phyloP scores from a whole-genome alignment of 1,140 invertebrate species.

The Dendrolimus punctatus region DNA sequence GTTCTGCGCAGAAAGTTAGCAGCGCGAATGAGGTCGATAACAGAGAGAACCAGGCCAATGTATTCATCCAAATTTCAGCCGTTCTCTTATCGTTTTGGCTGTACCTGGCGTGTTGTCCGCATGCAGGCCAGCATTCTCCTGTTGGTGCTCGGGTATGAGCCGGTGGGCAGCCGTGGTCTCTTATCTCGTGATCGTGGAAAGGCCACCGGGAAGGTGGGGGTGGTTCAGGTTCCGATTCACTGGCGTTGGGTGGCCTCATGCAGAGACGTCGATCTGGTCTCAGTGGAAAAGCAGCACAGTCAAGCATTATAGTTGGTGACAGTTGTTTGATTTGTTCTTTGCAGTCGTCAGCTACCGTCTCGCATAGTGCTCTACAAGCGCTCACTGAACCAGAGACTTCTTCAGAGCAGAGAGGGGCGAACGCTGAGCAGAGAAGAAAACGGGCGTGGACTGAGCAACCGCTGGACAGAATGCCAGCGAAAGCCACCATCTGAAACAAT shows the following conservation, averaged over 20 bases:
- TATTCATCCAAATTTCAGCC: conserved; percentile 86
- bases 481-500: conserved; percentile 79
- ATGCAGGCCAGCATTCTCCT: conserved; percentile 75
- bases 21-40: conserved; percentile 89
- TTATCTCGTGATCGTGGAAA: conserved; percentile 44
- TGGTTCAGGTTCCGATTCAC: conserved; percentile 46
- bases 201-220: conserved; percentile 46
- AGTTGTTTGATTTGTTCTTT: conserved; percentile 79
- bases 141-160: conserved; percentile 50
- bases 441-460: conserved; percentile 90
- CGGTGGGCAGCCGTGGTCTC: conserved; percentile 51
- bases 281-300: conserved; percentile 77
- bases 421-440: conserved; percentile 93
- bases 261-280: conserved; percentile 71
- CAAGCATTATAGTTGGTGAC: conserved; percentile 83
- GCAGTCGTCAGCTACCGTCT: conserved; percentile 85
- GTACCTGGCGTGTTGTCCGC: conserved; percentile 81
- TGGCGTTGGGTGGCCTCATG: conserved; percentile 70
- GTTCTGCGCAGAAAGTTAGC: conserved; percentile 91
- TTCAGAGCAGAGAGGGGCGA: conserved; percentile 93
- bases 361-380: conserved; percentile 89
- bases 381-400: conserved; percentile 89
- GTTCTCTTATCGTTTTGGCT: conserved; percentile 81
- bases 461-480: conserved; percentile 85
- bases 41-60: conserved; percentile 89